phyloP scores from a whole-genome alignment of 2,888 invertebrate species.

The Leptopilina syphax region DNA sequence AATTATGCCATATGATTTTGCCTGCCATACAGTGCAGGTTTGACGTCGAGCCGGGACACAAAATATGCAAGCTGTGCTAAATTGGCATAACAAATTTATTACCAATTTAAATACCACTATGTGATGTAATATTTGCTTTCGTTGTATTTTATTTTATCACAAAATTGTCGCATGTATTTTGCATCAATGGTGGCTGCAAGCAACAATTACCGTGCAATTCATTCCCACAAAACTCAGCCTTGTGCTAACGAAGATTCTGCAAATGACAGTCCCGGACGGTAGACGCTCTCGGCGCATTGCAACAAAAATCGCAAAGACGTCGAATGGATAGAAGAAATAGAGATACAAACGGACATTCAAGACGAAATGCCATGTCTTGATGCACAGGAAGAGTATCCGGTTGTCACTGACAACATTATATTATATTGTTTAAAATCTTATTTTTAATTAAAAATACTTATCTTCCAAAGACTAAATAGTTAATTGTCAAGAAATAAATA shows the following conservation, averaged over 20 bases:
- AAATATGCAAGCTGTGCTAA: background rate
- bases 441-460: constrained; percentile 1
- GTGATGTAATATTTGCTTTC: background rate
- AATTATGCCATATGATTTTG: background rate
- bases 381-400: too few relatives aligned
- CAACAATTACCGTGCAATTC: too few relatives aligned
- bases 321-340: too few relatives aligned
- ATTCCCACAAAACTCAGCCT: too few relatives aligned
- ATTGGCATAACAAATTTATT: background rate
- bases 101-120: background rate
- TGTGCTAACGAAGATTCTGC: too few relatives aligned
- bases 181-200: background rate
- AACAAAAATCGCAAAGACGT: too few relatives aligned
- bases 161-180: background rate
- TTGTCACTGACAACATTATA: too few relatives aligned
- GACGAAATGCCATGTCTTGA: too few relatives aligned
- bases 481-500: background rate
- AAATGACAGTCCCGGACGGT: too few relatives aligned
- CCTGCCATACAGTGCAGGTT: constrained; percentile 16
- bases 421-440: too few relatives aligned
- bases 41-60: background rate
- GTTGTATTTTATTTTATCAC: background rate
- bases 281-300: too few relatives aligned
- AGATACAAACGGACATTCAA: too few relatives aligned
- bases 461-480: background rate